Conservation (phyloP, 2,888 invertebrate genomes). For the Tromatobia lineatoria region DNA sequence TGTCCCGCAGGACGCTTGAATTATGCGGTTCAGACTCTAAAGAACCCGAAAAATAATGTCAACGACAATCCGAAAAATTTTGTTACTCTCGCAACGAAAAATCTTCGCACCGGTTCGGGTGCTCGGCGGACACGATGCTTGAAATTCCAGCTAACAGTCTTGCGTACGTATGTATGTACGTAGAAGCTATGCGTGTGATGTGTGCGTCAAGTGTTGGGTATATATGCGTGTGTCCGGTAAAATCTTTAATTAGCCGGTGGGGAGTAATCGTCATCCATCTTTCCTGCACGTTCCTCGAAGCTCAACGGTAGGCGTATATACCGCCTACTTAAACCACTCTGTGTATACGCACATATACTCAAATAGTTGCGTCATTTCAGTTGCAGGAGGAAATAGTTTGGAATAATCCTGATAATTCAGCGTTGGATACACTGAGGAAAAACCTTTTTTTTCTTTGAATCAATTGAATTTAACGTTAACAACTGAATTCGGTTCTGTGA, state of each 20-base stretch:
- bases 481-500: background rate
- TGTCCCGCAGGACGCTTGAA: conserved; percentile 49
- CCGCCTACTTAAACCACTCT: conserved; percentile 4
- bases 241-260: conserved; percentile 65
- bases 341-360: conserved; percentile 10
- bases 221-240: conserved; percentile 38
- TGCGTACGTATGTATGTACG: conserved; percentile 31
- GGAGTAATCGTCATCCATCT: conserved; percentile 63
- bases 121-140: conserved; percentile 57
- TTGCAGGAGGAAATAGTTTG: background rate
- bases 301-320: conserved; percentile 10
- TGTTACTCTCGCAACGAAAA: conserved; percentile 63
- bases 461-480: background rate
- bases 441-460: background rate
- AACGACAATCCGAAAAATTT: conserved; percentile 65
- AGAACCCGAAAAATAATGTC: conserved; percentile 24
- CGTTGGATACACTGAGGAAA: background rate
- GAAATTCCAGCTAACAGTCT: conserved; percentile 62
- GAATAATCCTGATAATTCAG: background rate
- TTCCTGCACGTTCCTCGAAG: conserved; percentile 63
- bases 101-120: conserved; percentile 34
- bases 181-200: background rate
- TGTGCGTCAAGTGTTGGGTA: background rate
- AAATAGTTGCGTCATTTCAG: background rate
- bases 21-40: conserved; percentile 55